These are phyloP conservation scores for Ylistrum balloti DNA, from an alignment of 1,140 invertebrate species.

Conservation along the genomic window DNA sequence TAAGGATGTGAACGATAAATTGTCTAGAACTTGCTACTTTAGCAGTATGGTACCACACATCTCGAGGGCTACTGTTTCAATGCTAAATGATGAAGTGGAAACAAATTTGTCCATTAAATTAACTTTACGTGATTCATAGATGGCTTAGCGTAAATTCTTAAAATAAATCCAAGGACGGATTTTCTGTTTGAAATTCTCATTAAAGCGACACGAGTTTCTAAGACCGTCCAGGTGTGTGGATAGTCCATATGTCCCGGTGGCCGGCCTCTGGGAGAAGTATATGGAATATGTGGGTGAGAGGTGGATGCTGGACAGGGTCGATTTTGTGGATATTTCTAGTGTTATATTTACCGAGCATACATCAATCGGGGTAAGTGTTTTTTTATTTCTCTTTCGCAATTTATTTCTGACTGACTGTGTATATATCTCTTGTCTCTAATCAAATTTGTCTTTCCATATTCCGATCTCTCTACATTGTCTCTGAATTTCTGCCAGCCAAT, in stretches of 20 bases:
- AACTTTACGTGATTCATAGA: neutral
- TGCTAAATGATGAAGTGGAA: constrained; percentile 3
- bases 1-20: neutral
- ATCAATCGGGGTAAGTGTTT: neutral
- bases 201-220: neutral
- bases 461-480: too few species aligned
- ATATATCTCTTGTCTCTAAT: neutral
- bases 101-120: constrained; percentile 28
- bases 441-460: too few species aligned
- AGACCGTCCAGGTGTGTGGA: neutral
- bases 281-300: neutral
- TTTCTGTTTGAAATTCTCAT: neutral
- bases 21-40: neutral
- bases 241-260: constrained; percentile 2
- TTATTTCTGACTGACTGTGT: neutral
- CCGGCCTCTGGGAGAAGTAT: neutral
- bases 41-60: constrained; percentile 17
- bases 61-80: neutral
- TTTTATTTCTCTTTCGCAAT: neutral
- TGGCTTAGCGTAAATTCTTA: neutral
- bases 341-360: neutral
- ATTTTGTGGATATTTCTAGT: constrained; percentile 9
- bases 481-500: too few species aligned
- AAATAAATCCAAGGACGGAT: neutral
- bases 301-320: neutral